A percentile compares a stretch with the other conserved stretches of the same genome.
These are phyloP conservation scores for Rhadina sibilatrix DNA, from an alignment of 2,113 vertebrate genomes.

Conservation along the genomic window DNA sequence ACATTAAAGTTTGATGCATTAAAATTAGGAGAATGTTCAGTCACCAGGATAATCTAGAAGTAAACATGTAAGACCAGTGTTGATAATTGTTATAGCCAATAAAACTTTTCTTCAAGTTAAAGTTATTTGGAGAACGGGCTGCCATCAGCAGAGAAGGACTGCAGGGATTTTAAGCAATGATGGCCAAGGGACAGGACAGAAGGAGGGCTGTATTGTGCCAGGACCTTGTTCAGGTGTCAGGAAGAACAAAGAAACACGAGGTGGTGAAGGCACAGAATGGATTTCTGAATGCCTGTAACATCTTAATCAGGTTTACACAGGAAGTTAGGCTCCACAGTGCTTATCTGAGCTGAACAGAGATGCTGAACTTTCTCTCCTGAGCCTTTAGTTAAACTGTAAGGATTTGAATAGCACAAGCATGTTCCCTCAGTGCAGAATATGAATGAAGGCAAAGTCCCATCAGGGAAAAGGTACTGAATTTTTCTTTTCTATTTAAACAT, in stretches of 20 bases:
- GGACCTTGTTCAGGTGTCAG: neutral
- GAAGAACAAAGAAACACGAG: neutral
- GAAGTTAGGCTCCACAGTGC: neutral
- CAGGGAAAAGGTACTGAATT: neutral
- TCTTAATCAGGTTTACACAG: conserved; percentile 4
- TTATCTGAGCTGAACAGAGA: conserved; percentile 16
- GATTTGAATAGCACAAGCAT: neutral
- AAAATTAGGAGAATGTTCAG: neutral
- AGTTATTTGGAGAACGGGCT: neutral
- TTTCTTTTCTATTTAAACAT: neutral
- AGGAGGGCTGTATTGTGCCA: neutral
- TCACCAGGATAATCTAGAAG: neutral
- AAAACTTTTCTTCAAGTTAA: neutral
- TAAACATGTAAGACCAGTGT: neutral
- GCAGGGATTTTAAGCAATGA: neutral
- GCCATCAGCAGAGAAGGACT: neutral
- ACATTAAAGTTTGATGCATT: neutral
- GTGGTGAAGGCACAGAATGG: neutral
- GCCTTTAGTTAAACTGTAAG: neutral
- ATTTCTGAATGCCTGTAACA: neutral
- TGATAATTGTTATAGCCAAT: neutral
- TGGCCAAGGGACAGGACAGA: neutral
- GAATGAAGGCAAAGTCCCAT: neutral
- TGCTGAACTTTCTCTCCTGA: neutral
- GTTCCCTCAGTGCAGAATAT: neutral